Evolutionary conservation across 2,797 vertebrate genomes (phyloP).

Genomic region (Novumbra hubbsi): DNA sequence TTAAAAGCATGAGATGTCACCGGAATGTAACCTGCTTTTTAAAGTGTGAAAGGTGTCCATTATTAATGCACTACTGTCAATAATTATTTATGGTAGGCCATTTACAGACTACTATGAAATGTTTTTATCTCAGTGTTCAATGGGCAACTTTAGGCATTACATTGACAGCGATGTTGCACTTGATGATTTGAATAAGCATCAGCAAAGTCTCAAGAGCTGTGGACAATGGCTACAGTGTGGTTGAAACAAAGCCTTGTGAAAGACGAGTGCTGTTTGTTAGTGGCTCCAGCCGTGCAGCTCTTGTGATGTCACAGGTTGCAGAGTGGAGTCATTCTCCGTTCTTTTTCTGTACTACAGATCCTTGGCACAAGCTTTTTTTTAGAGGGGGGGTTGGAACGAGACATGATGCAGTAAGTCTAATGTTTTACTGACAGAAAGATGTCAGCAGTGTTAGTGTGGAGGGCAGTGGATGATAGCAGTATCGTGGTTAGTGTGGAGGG

Average conservation of each 20-base stretch:
- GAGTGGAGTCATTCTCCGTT: conserved; percentile 49
- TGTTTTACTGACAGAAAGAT: conserved; percentile 57
- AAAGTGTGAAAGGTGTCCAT: conserved; percentile 51
- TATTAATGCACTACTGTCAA: conserved; percentile 24
- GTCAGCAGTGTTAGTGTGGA: conserved; percentile 44
- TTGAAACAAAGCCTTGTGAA: conserved; percentile 64
- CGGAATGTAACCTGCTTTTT: conserved; percentile 36
- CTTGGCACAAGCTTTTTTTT: conserved; percentile 12
- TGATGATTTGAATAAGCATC: conserved; percentile 68
- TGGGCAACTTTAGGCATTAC: conserved; percentile 21
- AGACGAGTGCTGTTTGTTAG: conserved; percentile 59
- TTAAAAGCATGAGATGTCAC: conserved; percentile 58
- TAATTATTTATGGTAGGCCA: not conserved
- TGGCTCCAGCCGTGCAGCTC: conserved; percentile 21
- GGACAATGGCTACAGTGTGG: conserved; percentile 65
- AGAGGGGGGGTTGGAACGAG: conserved; percentile 13
- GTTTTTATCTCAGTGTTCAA: not conserved
- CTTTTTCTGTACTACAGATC: conserved; percentile 6
- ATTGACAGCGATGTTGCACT: conserved; percentile 55
- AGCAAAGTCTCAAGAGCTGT: conserved; percentile 63
- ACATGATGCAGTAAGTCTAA: conserved; percentile 46
- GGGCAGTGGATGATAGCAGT: conserved; percentile 19
- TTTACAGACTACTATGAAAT: not conserved
- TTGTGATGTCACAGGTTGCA: conserved; percentile 50
- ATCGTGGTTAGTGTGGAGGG: conserved; percentile 16